Base-by-base conservation (phyloP, 2,888 invertebrate genomes). In the Elegia similella region DNA sequence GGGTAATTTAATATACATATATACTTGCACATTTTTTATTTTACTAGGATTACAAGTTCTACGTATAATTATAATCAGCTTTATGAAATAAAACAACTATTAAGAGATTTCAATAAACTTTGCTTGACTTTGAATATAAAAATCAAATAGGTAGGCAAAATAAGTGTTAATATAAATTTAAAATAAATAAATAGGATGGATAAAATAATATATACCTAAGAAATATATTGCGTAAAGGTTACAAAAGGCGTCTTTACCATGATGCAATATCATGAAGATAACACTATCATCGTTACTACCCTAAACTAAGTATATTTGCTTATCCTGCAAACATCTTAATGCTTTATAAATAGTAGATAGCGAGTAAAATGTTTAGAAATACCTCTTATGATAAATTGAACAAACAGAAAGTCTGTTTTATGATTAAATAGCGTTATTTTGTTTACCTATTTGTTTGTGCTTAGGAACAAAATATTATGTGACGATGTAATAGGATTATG, bases 331-430 rank as follows among this genome's bases (percentile, higher is more conserved):
- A 50, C 50, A 16, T 48, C 15, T 29, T 48, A 48, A 34, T 16
- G 16, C 16, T 50, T 16, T 16, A 17, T 34, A 50, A 50, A 38
- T 34, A 50, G 12, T 15, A 50, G 50, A 50, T 50, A 34, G 34
- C 34, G 15, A 34, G 38, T 12, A 15, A 50, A 17, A 50, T 50
- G 12, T 50, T 50, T 50, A 34, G 34, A 34, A 17, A 50, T 15
- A 50, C 50, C 34, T 38, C 38, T 17, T 17, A 50, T 38, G 38
- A 50, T 38, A 50, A 50, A 34, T 15, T 50, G 38, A 12, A 12
- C 38, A 38, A 38, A 38, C 38, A 38, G 10, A 38, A 38, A 12
- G 12, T 2, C 10, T 6, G 38, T 38, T 38, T n/a, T 2, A 10
- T 12, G 1, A 12, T 2, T 23, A 23, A 23, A 23, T 23, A 5